phyloP scores from a whole-genome alignment of 1,140 invertebrate species.

The Nylanderia fulva region DNA sequence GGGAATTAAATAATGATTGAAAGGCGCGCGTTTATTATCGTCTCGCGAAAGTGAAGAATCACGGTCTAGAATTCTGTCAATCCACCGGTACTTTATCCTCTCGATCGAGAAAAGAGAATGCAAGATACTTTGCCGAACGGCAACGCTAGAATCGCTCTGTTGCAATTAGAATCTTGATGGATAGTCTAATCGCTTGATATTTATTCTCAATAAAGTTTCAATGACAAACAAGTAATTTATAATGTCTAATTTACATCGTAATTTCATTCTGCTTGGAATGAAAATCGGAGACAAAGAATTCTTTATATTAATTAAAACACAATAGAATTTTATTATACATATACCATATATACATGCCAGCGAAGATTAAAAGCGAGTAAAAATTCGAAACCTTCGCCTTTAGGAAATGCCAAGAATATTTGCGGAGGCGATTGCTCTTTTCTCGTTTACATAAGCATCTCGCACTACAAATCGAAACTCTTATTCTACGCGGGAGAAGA shows the following conservation, averaged over 20 bases:
- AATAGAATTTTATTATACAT: background rate
- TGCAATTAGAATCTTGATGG: conserved; percentile 24
- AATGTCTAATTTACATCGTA: background rate
- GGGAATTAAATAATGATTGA: conserved; percentile 59
- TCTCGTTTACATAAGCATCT: background rate
- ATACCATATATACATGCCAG: too few species aligned
- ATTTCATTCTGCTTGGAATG: background rate
- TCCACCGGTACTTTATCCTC: conserved; percentile 5
- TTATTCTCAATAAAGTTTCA: conserved; percentile 26
- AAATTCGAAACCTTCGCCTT: too few species aligned
- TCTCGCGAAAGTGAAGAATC: conserved; percentile 60
- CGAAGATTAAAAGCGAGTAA: background rate
- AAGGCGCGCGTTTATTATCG: conserved; percentile 58
- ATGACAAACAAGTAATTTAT: conserved; percentile 12
- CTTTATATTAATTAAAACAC: too few species aligned
- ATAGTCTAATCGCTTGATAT: conserved; percentile 6
- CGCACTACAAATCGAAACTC: background rate
- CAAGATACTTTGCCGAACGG: conserved; percentile 13
- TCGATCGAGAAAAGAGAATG: conserved; percentile 28
- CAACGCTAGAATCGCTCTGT: conserved; percentile 31
- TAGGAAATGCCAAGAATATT: conserved; percentile 1
- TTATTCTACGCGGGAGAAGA: background rate
- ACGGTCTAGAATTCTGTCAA: conserved; percentile 61
- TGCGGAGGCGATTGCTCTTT: conserved; percentile 1
- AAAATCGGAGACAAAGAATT: background rate